These are phyloP conservation scores for Leucozona laternaria DNA, from an alignment of 2,888 invertebrate species.

Conservation along the genomic window DNA sequence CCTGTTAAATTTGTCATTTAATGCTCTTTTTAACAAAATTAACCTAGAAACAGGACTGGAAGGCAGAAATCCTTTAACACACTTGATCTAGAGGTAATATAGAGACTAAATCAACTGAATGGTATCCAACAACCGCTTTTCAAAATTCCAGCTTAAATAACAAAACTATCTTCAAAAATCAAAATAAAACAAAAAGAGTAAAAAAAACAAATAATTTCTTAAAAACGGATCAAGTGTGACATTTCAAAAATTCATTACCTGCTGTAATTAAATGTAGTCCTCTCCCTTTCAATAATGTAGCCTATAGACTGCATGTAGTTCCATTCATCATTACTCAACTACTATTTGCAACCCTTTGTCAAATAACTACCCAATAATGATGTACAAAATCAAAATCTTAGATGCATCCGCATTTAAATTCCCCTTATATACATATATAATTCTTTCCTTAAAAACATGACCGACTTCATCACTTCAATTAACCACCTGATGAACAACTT, in stretches of 20 bases:
- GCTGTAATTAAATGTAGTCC: constrained; percentile 40
- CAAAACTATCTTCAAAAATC: constrained; percentile 1
- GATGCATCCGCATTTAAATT: constrained; percentile 58
- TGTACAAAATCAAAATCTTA: constrained; percentile 52
- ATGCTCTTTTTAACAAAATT: too few relatives aligned
- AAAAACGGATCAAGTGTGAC: constrained; percentile 15
- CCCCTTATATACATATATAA: not conserved
- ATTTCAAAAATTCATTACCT: constrained; percentile 39
- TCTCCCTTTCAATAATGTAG: constrained; percentile 23
- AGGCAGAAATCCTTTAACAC: not conserved
- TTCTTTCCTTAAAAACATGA: constrained; percentile 22
- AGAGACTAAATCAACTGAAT: not conserved
- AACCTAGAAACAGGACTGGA: not conserved
- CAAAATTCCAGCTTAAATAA: constrained; percentile 11
- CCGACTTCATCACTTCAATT: constrained; percentile 58
- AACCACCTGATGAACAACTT: constrained; percentile 45
- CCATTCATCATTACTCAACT: constrained; percentile 13
- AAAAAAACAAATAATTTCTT: not conserved
- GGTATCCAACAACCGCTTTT: not conserved
- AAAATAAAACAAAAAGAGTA: not conserved
- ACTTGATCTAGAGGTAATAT: not conserved
- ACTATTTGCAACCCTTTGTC: constrained; percentile 36
- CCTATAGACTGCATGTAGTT: constrained; percentile 55
- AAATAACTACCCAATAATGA: constrained; percentile 33
- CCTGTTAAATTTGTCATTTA: too few relatives aligned